These are phyloP conservation scores for Chloropsis hardwickii DNA, from an alignment of 2,113 vertebrate species.

Conservation along the genomic window DNA sequence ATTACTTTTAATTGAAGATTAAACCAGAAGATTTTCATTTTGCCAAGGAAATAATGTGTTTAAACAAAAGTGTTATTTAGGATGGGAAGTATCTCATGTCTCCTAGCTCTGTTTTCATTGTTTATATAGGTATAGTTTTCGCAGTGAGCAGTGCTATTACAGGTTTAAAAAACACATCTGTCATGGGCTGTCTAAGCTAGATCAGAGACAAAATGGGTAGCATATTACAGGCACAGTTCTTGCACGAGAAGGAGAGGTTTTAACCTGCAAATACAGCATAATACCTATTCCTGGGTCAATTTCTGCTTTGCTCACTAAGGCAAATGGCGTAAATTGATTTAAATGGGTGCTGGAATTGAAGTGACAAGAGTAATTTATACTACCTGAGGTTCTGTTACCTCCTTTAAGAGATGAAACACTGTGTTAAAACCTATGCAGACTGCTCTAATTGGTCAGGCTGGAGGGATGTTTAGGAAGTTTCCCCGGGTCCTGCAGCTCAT, in stretches of 20 bases:
- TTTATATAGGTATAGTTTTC: background rate
- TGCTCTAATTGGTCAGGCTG: background rate
- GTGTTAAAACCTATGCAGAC: background rate
- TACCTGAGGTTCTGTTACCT: background rate
- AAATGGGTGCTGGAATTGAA: conserved; percentile 48
- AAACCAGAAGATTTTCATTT: background rate
- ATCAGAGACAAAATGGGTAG: background rate
- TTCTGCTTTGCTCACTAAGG: conserved; percentile 26
- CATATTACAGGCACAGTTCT: background rate
- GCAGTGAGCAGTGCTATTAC: background rate
- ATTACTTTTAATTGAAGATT: background rate
- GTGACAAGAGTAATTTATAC: conserved; percentile 56
- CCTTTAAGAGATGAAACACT: background rate
- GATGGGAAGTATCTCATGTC: background rate
- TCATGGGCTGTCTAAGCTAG: background rate
- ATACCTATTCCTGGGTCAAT: background rate
- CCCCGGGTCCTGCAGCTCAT: background rate
- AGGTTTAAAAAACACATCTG: background rate
- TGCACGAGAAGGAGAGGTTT: background rate
- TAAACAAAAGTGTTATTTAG: background rate
- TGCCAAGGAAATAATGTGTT: background rate
- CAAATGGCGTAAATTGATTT: conserved; percentile 40
- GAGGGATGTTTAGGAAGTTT: background rate
- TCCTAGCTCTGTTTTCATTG: background rate
- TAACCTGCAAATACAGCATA: background rate